Percentiles rank a stretch among this genome's conserved stretches.
phyloP scores from a whole-genome alignment of 2,113 vertebrate genomes.

The Fulmarus glacialis region DNA sequence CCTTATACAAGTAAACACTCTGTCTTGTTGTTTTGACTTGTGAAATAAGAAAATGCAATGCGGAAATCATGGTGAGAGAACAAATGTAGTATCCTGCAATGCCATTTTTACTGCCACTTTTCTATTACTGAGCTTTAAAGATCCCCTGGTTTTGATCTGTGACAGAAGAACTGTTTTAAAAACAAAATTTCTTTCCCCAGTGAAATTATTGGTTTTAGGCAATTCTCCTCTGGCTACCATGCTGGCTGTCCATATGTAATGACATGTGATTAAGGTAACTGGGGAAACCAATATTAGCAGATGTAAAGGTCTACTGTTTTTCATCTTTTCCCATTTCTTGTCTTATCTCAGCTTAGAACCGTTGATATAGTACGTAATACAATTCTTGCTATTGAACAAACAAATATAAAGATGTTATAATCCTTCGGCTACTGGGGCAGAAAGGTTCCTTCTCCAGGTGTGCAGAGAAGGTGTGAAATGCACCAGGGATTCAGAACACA shows the following conservation, averaged over 20 bases:
- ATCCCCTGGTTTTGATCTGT: not conserved
- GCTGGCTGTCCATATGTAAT: not conserved
- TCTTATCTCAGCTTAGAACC: not conserved
- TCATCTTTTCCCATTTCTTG: not conserved
- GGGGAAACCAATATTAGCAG: not conserved
- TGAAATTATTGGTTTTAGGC: not conserved
- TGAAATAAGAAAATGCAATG: not conserved
- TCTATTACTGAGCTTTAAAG: not conserved
- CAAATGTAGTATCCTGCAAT: not conserved
- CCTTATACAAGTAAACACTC: not conserved
- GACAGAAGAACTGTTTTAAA: not conserved
- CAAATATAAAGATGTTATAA: not conserved
- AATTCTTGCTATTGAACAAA: not conserved
- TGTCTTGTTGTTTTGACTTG: not conserved
- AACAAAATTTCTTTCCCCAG: not conserved
- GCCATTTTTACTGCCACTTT: not conserved
- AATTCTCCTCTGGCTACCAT: not conserved
- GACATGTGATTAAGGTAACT: not conserved
- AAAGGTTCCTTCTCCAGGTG: not conserved
- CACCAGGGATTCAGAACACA: not conserved
- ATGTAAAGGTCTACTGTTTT: not conserved
- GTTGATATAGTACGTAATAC: not conserved
- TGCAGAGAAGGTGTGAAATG: not conserved
- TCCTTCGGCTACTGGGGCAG: not conserved
- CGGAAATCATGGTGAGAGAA: not conserved